Percentiles rank a stretch among this genome's conserved stretches.
Evolutionary conservation across 2,888 invertebrate genomes (phyloP).

Genomic region (Plebejus anna): DNA sequence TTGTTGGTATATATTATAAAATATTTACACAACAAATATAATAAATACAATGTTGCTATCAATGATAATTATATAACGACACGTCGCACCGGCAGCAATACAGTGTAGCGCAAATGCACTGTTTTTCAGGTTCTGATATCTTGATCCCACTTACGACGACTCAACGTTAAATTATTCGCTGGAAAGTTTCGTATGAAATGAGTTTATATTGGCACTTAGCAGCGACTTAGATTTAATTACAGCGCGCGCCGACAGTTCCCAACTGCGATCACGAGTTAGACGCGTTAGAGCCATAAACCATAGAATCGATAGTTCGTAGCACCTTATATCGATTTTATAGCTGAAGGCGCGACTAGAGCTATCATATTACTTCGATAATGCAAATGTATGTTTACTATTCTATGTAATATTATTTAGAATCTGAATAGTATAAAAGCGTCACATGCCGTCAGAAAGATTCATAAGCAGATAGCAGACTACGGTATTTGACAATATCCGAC

Average conservation of each 20-base stretch:
- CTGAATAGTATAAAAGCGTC: neutral
- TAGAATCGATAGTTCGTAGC: slow-evolving; percentile 16
- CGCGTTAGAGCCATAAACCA: slow-evolving; percentile 16
- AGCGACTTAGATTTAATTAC: slow-evolving; percentile 21
- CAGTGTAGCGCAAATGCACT: neutral
- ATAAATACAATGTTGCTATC: no score
- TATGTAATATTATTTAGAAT: neutral
- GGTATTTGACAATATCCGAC: no score
- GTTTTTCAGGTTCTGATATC: neutral
- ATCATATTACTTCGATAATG: neutral
- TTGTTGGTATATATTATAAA: neutral
- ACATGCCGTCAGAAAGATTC: neutral
- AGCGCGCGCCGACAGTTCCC: slow-evolving; percentile 12
- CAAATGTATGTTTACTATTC: neutral
- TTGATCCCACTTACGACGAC: neutral
- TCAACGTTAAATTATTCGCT: neutral
- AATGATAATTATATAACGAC: no score
- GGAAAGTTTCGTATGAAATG: slow-evolving; percentile 4
- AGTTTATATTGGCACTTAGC: slow-evolving; percentile 16
- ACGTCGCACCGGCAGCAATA: no score
- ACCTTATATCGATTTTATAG: slow-evolving; percentile 14
- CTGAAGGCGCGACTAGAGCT: slow-evolving; percentile 5
- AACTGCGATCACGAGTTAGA: slow-evolving; percentile 18
- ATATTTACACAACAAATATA: no score
- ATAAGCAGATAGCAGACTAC: no score